Conservation (phyloP, 2,113 vertebrate species). For the Meleagris gallopavo region DNA sequence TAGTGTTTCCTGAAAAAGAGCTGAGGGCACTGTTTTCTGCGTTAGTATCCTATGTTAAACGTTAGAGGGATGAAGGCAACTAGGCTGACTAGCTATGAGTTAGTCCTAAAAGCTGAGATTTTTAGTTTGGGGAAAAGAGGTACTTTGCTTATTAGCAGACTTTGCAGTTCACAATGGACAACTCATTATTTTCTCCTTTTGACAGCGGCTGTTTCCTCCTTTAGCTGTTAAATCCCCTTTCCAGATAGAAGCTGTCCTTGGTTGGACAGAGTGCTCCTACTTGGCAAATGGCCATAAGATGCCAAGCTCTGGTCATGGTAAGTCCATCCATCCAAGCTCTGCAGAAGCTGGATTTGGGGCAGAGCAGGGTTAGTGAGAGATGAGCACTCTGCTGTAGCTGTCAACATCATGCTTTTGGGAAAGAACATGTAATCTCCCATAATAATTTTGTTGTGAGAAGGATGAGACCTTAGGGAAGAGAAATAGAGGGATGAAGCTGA, state of each 20-base stretch:
- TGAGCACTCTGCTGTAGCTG: neutral
- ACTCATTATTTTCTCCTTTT: conserved; percentile 14
- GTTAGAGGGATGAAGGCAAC: conserved; percentile 45
- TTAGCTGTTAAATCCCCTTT: neutral
- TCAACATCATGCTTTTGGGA: neutral
- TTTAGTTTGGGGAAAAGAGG: neutral
- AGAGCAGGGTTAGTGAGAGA: neutral
- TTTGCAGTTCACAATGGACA: neutral
- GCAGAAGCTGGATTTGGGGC: neutral
- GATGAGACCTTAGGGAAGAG: neutral
- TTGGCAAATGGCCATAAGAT: neutral
- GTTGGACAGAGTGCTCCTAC: neutral
- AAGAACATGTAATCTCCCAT: neutral
- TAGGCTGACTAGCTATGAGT: conserved; percentile 5
- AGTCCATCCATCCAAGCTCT: neutral
- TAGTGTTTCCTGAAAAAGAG: conserved; percentile 44
- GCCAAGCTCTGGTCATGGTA: neutral
- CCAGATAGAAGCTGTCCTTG: neutral
- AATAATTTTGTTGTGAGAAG: neutral
- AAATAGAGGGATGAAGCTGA: neutral
- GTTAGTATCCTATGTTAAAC: conserved; percentile 65
- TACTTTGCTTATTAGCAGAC: conserved; percentile 33
- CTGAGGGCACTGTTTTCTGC: conserved; percentile 50
- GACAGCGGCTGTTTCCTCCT: neutral
- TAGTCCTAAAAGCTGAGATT: conserved; percentile 14